Base-by-base conservation (phyloP, 2,888 invertebrate genomes). In the Drosophila phalerata region DNA sequence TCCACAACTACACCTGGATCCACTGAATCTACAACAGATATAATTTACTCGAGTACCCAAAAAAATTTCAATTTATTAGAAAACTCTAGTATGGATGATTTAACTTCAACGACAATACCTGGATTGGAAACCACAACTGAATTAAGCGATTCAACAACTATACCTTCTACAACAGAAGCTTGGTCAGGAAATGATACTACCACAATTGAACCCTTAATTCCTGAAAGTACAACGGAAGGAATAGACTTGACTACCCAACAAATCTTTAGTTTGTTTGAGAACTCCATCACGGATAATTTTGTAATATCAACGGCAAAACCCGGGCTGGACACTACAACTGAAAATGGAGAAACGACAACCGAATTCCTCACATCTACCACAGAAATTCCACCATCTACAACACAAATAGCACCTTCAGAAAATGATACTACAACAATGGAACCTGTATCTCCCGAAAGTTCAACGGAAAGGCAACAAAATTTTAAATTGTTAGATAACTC, bases 381-480 rank as follows among this genome's bases (percentile, higher is more conserved):
- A 10, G 22, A 10, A 5, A 6, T 5, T 0, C 22, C 38, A 0
- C 0, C 17, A 4, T 34, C 42, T 0, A 28, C 52, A 52, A 30
- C 60, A n/a, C 42, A 51, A 43, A 11, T 22, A 5, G 5, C 32
- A 9, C 10, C 32, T 1, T 10, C 32, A 1, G 56, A 32, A 34
- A 30, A 13, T 37, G 17, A 30, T 37, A 15, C 30, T 1, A 32
- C 47, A 10, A 56, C 32, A 25, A 38, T 2, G 2, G 28, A 48
- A 19, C n/a, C 55, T 11, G 5, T 19, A 5, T 43, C 3, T 13
- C 0, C 8, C 2, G 34, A 61, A 37, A 48, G 3, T 48, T 13
- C 60, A 8, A 58, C 56, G 3, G 38, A 71, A 55, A 13, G 6
- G 3, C 30, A 19, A 9, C 10, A 22, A 3, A n/a, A 25, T 22